These are phyloP conservation scores for Patagioenas fasciata DNA, from an alignment of 2,113 vertebrate species.

Conservation along the genomic window DNA sequence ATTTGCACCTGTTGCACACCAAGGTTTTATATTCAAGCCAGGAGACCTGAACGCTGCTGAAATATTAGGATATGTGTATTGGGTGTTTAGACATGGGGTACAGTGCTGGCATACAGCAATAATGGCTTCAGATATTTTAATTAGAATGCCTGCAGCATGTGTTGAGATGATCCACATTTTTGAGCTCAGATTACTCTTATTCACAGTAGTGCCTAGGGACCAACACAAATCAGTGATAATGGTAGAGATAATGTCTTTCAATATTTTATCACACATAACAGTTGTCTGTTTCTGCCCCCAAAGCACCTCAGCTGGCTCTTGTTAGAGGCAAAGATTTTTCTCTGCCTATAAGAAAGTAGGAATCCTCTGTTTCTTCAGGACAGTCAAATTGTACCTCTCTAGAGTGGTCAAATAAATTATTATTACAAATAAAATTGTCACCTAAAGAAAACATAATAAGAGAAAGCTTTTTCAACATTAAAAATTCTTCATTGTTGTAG, in stretches of 20 bases:
- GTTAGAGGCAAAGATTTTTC: not conserved
- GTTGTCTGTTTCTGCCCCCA: not conserved
- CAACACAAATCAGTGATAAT: not conserved
- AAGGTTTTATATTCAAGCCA: not conserved
- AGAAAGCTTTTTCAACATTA: not conserved
- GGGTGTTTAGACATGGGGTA: not conserved
- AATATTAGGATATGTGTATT: not conserved
- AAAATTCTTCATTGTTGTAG: not conserved
- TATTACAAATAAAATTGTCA: not conserved
- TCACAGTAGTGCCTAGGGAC: not conserved
- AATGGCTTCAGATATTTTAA: not conserved
- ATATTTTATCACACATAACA: not conserved
- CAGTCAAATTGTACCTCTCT: not conserved
- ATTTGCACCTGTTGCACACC: not conserved
- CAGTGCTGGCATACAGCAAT: not conserved
- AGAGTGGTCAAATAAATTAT: not conserved
- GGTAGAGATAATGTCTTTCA: not conserved
- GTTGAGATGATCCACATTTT: not conserved
- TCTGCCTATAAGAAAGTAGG: not conserved
- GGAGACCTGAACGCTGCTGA: not conserved
- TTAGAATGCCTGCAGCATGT: not conserved
- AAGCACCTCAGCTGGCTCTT: not conserved
- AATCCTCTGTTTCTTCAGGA: not conserved
- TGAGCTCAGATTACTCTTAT: not conserved
- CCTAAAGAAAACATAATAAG: not conserved